phyloP scores from a whole-genome alignment of 2,888 invertebrate species.

The Allacma fusca region DNA sequence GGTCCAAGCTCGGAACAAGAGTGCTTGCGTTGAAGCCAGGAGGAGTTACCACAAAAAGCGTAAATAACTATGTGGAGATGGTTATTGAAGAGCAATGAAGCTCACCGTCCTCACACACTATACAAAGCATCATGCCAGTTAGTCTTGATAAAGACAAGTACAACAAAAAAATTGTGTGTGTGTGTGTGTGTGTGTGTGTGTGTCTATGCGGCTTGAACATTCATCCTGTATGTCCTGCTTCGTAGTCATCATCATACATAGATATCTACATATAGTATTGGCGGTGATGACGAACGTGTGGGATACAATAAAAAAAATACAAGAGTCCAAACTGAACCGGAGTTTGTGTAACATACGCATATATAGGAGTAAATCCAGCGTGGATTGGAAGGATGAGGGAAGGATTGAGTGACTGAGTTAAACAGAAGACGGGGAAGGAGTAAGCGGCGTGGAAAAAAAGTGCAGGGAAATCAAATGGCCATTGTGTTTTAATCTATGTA shows the following conservation, averaged over 20 bases:
- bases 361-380: neutral
- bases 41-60: conserved; percentile 40
- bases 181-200: no score
- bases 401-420: neutral
- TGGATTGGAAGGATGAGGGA: conserved; percentile 4
- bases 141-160: neutral
- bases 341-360: conserved; percentile 16
- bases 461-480: conserved; percentile 38
- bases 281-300: neutral
- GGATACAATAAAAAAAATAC: conserved; percentile 5
- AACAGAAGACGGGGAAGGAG: neutral
- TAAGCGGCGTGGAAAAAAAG: conserved; percentile 19
- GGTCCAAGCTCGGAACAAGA: conserved; percentile 34
- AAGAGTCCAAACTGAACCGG: conserved; percentile 19
- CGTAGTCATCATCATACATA: neutral
- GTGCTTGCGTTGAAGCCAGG: conserved; percentile 35
- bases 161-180: neutral
- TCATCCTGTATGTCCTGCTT: neutral
- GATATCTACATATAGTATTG: neutral
- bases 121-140: conserved; percentile 3
- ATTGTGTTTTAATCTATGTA: conserved; percentile 42
- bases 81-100: conserved; percentile 12
- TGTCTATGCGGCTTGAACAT: no score
- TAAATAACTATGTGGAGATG: conserved; percentile 26
- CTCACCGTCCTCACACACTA: neutral